Evolutionary conservation across 2,888 invertebrate genomes (phyloP).

Genomic region (Lasioglossum zephyrum): DNA sequence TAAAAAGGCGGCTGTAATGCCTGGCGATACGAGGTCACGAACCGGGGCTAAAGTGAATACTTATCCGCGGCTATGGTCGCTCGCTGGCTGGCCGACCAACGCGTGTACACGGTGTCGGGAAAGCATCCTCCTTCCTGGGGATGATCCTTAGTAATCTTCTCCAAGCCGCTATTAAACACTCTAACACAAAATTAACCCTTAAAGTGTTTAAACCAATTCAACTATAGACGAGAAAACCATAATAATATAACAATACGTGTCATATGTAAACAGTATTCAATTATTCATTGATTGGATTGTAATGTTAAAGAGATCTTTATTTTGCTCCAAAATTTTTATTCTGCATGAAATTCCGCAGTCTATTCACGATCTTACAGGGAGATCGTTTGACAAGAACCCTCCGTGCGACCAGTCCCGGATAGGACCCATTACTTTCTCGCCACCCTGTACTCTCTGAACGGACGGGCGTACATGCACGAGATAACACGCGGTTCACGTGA

Average conservation of each 20-base stretch:
- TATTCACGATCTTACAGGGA: neutral
- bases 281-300: no score
- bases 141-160: neutral
- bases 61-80: slow-evolving; percentile 59
- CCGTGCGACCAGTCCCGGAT: neutral
- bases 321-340: neutral
- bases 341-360: neutral
- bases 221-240: neutral
- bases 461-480: slow-evolving; percentile 35
- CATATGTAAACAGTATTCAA: no score
- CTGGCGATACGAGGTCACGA: slow-evolving; percentile 78
- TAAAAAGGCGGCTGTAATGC: slow-evolving; percentile 76
- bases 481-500: slow-evolving; percentile 46
- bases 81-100: slow-evolving; percentile 12
- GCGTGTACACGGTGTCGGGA: slow-evolving; percentile 11
- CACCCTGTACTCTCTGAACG: neutral
- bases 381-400: neutral
- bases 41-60: slow-evolving; percentile 79
- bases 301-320: neutral
- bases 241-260: no score
- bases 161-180: neutral
- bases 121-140: neutral
- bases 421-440: neutral
- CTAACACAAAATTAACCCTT: neutral
- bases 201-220: accelerated